Evolutionary conservation across 2,113 vertebrate genomes (phyloP).

Genomic region (Coreoperca whiteheadi): DNA sequence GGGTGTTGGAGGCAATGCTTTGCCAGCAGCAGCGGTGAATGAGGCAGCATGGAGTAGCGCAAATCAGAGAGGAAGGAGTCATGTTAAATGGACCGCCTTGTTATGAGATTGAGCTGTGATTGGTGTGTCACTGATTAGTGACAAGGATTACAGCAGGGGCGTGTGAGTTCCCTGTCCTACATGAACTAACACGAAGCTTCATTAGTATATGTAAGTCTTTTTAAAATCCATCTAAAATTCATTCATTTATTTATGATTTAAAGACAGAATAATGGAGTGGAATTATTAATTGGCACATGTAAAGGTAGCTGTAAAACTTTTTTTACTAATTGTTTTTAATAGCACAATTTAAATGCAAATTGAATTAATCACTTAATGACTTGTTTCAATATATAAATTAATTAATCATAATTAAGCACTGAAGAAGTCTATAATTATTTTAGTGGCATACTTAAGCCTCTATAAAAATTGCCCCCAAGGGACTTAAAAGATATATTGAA

Average conservation of each 20-base stretch:
- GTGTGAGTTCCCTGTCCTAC: too few species aligned
- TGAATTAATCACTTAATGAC: constrained; percentile 17
- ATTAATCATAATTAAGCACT: constrained; percentile 29
- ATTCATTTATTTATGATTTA: not conserved
- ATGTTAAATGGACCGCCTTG: too few species aligned
- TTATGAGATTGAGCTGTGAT: too few species aligned
- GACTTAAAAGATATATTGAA: constrained; percentile 35
- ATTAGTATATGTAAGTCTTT: too few species aligned
- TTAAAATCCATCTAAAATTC: constrained; percentile 11
- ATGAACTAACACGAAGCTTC: too few species aligned
- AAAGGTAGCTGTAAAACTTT: not conserved
- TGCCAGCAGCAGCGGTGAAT: too few species aligned
- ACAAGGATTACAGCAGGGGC: too few species aligned
- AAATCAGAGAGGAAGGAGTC: too few species aligned
- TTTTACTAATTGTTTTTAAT: constrained; percentile 14
- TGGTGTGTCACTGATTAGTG: too few species aligned
- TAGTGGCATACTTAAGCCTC: not conserved
- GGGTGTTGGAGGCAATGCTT: too few species aligned
- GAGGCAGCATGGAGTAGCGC: too few species aligned
- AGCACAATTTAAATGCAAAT: constrained; percentile 26
- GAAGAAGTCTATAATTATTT: constrained; percentile 32
- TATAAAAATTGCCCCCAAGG: constrained; percentile 32
- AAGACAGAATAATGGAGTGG: not conserved
- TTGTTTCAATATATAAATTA: constrained; percentile 35
- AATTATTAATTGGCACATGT: constrained; percentile 12